Conservation (phyloP, 2,888 invertebrate species). For the Cephus pulcher region DNA sequence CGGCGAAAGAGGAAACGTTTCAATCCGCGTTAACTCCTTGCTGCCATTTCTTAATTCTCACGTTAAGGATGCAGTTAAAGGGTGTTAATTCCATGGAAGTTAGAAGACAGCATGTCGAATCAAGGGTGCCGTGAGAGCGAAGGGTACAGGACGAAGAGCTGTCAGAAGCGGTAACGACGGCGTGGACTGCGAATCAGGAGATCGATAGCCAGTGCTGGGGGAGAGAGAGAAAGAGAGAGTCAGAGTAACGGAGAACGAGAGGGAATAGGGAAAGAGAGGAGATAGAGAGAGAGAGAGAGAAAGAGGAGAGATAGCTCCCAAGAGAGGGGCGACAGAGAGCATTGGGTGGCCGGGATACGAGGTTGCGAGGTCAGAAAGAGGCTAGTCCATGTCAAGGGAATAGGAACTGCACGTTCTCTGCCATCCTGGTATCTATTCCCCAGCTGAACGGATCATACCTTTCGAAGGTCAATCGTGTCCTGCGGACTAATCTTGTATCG, state of each 20-base stretch:
- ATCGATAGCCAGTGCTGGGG: conserved; percentile 20
- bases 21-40: not conserved
- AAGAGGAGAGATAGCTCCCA: not conserved
- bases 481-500: not conserved
- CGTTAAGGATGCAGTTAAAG: not conserved
- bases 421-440: conserved; percentile 4
- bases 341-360: not conserved
- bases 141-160: conserved; percentile 19
- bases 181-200: conserved; percentile 20
- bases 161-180: conserved; percentile 22
- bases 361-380: conserved; percentile 2
- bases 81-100: not conserved
- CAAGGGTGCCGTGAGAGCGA: conserved; percentile 13
- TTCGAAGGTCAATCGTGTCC: conserved; percentile 9
- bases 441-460: conserved; percentile 3
- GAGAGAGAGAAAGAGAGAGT: conserved; percentile 15
- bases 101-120: not conserved
- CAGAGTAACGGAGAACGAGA: conserved; percentile 11
- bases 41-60: not conserved
- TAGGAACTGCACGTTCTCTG: not conserved
- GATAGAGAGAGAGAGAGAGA: not conserved
- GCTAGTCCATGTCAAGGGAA: not conserved
- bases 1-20: not conserved
- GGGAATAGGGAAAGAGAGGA: conserved; percentile 4
- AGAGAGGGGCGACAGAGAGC: not conserved